These are phyloP conservation scores for Sclerodermus sp. DNA, from an alignment of 2,888 invertebrate genomes.

Conservation along the genomic window DNA sequence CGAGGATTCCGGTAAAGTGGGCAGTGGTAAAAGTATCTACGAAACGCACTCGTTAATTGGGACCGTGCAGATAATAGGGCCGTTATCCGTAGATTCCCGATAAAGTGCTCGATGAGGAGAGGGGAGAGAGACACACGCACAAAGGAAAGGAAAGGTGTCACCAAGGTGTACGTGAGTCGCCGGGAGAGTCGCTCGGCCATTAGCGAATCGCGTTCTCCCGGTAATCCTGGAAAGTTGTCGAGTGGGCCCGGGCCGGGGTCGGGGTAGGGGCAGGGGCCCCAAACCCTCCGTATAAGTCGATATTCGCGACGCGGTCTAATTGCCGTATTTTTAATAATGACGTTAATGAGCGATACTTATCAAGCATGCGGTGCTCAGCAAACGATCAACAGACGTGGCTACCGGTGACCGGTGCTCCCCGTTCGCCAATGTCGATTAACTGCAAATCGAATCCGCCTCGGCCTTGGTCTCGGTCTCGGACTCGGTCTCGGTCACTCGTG, in stretches of 20 bases:
- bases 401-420: constrained; percentile 1
- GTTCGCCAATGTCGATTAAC: constrained; percentile 27
- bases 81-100: too few species aligned
- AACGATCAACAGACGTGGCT: background rate
- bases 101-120: too few species aligned
- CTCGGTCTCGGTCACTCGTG: too few species aligned
- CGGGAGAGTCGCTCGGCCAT: constrained; percentile 10
- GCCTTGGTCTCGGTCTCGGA: too few species aligned
- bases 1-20: too few species aligned
- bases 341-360: constrained; percentile 43
- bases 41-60: too few species aligned
- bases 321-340: constrained; percentile 40
- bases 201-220: constrained; percentile 7
- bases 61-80: too few species aligned
- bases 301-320: constrained; percentile 31
- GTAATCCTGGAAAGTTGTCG: background rate
- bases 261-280: too few species aligned
- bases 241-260: constrained; percentile 11
- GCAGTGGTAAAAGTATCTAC: too few species aligned
- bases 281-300: constrained; percentile 24
- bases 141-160: too few species aligned
- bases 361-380: constrained; percentile 28
- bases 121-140: too few species aligned
- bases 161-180: too few species aligned
- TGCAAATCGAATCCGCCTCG: constrained; percentile 33